These are phyloP conservation scores for Halcyon smyrnensis DNA, from an alignment of 2,797 vertebrate species.

Conservation along the genomic window DNA sequence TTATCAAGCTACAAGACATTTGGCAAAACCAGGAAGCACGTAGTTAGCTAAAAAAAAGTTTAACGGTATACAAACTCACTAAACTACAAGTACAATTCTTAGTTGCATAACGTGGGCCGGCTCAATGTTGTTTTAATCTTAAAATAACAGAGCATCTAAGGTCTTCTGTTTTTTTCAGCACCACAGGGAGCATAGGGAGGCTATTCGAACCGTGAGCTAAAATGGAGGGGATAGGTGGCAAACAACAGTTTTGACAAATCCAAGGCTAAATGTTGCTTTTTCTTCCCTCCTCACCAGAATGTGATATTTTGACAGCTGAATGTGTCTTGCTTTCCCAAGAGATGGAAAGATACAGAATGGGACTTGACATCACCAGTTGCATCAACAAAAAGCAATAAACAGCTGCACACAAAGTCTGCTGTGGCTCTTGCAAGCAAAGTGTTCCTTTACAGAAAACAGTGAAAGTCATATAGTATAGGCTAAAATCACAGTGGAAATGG, in stretches of 20 bases:
- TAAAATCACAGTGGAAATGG: background rate
- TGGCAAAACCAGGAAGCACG: background rate
- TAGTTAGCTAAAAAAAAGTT: background rate
- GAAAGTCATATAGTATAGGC: background rate
- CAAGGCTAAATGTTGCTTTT: background rate
- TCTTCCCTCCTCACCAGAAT: background rate
- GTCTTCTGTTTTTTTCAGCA: slow-evolving; percentile 8
- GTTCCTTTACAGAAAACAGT: background rate
- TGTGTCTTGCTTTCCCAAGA: background rate
- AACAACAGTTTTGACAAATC: background rate
- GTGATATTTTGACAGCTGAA: slow-evolving; percentile 42
- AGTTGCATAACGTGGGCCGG: background rate
- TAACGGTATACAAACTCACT: background rate
- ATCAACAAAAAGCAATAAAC: slow-evolving; percentile 15
- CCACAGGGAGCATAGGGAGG: background rate
- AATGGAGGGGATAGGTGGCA: background rate
- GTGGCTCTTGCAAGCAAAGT: background rate
- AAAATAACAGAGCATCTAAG: slow-evolving; percentile 23
- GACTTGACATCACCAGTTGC: slow-evolving; percentile 8
- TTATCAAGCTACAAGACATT: accelerated
- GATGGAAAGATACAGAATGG: background rate
- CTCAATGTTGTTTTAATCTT: slow-evolving; percentile 13
- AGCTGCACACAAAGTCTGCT: slow-evolving; percentile 8
- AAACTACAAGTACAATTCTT: background rate
- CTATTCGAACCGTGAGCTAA: background rate